Evolutionary conservation across 2,888 invertebrate species (phyloP).

Genomic region (Neria commutata): DNA sequence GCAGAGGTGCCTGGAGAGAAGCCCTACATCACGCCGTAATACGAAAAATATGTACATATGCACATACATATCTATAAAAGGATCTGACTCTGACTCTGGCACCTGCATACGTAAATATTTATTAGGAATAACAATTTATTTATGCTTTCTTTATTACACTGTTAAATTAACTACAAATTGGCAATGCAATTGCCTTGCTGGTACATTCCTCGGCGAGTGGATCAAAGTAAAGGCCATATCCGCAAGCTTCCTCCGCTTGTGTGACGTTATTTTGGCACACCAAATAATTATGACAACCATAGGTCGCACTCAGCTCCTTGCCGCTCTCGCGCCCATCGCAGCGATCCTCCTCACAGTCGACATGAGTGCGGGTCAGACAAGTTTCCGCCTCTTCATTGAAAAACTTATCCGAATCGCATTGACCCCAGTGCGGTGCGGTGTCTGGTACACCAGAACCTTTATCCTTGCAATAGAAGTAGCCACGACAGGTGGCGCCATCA

Average conservation of each 20-base stretch:
- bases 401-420: constrained; percentile 40
- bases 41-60: too few relatives aligned
- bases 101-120: too few relatives aligned
- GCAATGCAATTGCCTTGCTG: too few relatives aligned
- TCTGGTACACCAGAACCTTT: constrained; percentile 43
- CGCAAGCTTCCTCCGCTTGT: constrained; percentile 25
- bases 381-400: constrained; percentile 36
- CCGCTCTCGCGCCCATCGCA: constrained; percentile 39
- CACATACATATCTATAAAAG: too few relatives aligned
- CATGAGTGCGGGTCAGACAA: constrained; percentile 33
- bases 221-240: constrained; percentile 34
- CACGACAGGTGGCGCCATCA: constrained; percentile 49
- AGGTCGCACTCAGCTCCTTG: constrained; percentile 31
- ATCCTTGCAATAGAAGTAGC: constrained; percentile 49
- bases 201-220: constrained; percentile 26
- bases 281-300: constrained; percentile 41
- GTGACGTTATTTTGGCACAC: constrained; percentile 32
- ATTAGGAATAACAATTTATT: too few relatives aligned
- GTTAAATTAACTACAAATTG: too few relatives aligned
- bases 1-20: too few relatives aligned
- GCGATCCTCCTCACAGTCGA: constrained; percentile 40
- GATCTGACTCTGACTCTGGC: too few relatives aligned
- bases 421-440: constrained; percentile 36
- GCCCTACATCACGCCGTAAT: too few relatives aligned
- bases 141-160: too few relatives aligned